Conservation (phyloP, 2,797 vertebrate species). For the Neoniphon sammara region DNA sequence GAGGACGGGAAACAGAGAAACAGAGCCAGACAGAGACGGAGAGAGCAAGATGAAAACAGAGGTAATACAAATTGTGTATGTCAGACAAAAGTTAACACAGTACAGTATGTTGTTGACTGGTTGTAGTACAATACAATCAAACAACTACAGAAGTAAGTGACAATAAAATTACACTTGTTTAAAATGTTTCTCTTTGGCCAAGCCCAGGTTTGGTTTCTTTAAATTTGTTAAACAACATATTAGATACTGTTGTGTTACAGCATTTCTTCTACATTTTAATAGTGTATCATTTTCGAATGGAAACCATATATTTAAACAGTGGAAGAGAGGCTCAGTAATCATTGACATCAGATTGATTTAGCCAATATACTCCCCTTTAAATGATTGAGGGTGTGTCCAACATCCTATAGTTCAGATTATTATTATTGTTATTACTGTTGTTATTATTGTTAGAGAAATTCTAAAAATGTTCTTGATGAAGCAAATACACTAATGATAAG, state of each 20-base stretch:
- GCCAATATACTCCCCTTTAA: neutral
- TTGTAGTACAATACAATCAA: neutral
- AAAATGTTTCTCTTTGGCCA: no score
- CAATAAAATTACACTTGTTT: neutral
- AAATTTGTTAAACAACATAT: neutral
- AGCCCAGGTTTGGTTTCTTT: neutral
- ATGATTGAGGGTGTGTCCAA: no score
- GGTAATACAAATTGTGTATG: neutral
- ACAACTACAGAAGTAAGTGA: neutral
- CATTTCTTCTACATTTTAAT: neutral
- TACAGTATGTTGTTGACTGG: neutral
- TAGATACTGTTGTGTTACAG: no score
- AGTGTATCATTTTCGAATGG: neutral
- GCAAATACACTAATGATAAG: conserved; percentile 28
- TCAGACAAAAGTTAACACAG: neutral
- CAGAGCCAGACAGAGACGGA: no score
- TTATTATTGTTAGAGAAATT: neutral
- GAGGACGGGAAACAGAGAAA: conserved; percentile 9
- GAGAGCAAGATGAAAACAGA: conserved; percentile 16
- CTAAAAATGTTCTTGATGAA: conserved; percentile 1
- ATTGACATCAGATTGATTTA: neutral
- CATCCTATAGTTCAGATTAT: neutral
- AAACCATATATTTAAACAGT: neutral
- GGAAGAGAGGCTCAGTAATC: neutral
- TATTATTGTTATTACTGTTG: conserved; percentile 4